Evolutionary conservation across 64 coral and sea anemone species (phyloP).

Genomic region (Platygyra sinensis): DNA sequence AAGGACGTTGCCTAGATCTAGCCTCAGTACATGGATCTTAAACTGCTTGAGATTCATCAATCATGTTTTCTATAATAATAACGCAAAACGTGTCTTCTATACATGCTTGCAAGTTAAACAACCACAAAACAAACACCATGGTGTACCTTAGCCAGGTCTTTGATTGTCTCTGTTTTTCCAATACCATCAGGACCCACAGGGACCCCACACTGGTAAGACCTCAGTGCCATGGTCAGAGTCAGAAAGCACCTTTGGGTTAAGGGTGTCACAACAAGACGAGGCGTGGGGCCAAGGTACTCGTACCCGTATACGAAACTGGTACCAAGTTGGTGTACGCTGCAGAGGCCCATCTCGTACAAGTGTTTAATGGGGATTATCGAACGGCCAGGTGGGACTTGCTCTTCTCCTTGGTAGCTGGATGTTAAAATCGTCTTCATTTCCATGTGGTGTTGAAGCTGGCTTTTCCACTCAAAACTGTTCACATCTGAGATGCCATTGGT

Average conservation of each 20-base stretch:
- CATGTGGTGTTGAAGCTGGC: constrained; percentile 76
- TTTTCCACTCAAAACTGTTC: constrained; percentile 86
- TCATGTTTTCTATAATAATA: background rate
- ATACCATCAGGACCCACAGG: constrained; percentile 72
- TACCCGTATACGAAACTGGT: constrained; percentile 78
- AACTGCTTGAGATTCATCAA: no score
- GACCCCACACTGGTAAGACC: constrained; percentile 69
- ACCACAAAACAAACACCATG: background rate
- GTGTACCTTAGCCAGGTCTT: constrained; percentile 82
- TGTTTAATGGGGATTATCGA: constrained; percentile 64
- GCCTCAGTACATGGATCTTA: no score
- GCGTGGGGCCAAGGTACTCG: constrained; percentile 86
- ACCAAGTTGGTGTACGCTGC: constrained; percentile 74
- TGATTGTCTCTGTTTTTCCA: constrained; percentile 90
- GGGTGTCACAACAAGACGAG: constrained; percentile 74
- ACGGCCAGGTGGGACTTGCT: background rate
- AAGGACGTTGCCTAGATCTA: no score
- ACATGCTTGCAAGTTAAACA: no score
- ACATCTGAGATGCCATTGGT: constrained; percentile 40
- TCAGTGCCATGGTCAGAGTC: constrained; percentile 80
- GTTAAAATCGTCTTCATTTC: constrained; percentile 42
- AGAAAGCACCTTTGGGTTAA: constrained; percentile 84
- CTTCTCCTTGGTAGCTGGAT: constrained; percentile 61
- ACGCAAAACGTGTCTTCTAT: no score
- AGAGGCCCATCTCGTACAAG: constrained; percentile 54